Percentiles rank a stretch among this genome's conserved stretches.
Evolutionary conservation across 1,140 invertebrate genomes (phyloP).

Genomic region (Lasaia peninsularis): DNA sequence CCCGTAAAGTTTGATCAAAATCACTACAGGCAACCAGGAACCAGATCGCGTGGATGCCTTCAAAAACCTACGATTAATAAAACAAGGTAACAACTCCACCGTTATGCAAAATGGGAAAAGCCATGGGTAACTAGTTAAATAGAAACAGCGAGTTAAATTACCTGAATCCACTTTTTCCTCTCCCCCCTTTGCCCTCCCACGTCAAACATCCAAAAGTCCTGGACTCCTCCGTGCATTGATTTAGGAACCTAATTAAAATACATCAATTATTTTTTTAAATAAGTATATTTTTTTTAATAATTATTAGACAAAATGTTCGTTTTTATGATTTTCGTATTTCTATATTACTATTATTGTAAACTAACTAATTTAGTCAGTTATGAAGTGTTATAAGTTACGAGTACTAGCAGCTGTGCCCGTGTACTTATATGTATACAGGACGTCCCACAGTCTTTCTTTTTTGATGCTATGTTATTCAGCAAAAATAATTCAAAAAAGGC

Average conservation of each 20-base stretch:
- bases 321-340: too few species aligned
- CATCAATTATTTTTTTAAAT: background rate
- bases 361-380: too few species aligned
- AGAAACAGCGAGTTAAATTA: constrained; percentile 43
- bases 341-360: too few species aligned
- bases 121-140: background rate
- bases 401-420: too few species aligned
- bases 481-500: too few species aligned
- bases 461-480: too few species aligned
- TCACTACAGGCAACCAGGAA: constrained; percentile 88
- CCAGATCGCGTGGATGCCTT: constrained; percentile 87
- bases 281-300: background rate
- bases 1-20: constrained; percentile 87
- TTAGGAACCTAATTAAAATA: constrained; percentile 74
- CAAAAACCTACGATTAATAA: constrained; percentile 81
- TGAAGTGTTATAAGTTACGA: too few species aligned
- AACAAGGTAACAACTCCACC: background rate
- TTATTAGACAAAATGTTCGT: too few species aligned
- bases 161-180: constrained; percentile 90
- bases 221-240: constrained; percentile 81
- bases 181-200: constrained; percentile 90
- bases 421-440: too few species aligned
- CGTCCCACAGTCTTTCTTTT: too few species aligned
- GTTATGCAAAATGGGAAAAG: background rate
- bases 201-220: constrained; percentile 87